Conservation (phyloP, 2,797 vertebrate genomes). For the Gobio occitaniae region DNA sequence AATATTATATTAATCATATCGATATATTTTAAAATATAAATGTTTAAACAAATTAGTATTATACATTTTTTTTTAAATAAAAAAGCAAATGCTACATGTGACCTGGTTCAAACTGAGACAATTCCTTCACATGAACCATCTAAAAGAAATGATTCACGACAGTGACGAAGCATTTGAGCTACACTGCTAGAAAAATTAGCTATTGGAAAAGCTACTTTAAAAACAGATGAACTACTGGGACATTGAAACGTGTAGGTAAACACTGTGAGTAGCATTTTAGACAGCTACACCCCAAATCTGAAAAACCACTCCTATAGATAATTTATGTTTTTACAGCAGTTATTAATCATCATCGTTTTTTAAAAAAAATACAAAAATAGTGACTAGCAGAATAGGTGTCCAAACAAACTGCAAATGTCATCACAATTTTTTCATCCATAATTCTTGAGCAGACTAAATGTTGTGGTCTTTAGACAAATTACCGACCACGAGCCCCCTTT, state of each 20-base stretch:
- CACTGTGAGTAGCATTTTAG: no score
- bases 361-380: neutral
- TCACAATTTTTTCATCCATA: neutral
- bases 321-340: neutral
- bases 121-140: neutral
- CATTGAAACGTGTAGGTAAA: neutral
- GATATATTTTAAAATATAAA: no score
- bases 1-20: no score
- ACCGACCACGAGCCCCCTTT: neutral
- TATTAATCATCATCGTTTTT: neutral
- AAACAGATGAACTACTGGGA: neutral
- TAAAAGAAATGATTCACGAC: neutral
- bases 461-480: neutral
- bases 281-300: neutral
- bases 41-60: no score
- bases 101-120: neutral
- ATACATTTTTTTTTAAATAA: no score
- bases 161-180: neutral
- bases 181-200: neutral
- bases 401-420: neutral
- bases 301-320: neutral
- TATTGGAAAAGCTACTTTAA: neutral
- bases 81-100: neutral
- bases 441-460: neutral
- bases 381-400: neutral